Conservation (phyloP, 2,888 invertebrate species). For the Cremastobaeus sp. region DNA sequence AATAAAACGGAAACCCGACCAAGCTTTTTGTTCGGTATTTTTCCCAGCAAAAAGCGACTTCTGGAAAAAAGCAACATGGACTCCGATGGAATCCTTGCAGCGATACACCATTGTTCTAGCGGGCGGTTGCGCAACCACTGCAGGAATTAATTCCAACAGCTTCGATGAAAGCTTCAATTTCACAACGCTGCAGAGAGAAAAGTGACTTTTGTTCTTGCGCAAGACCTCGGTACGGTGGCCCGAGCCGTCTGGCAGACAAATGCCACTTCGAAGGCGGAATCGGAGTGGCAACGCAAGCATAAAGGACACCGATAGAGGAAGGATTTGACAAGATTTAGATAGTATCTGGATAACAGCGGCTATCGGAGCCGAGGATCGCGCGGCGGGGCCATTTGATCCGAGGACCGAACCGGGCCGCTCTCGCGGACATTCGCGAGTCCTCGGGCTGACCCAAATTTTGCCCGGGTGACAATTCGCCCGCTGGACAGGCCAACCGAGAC, state of each 20-base stretch:
- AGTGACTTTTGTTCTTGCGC: conserved; percentile 20
- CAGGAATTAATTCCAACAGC: not conserved
- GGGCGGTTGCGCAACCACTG: not conserved
- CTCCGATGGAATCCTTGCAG: no score
- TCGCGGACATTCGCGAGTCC: no score
- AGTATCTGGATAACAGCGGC: conserved; percentile 67
- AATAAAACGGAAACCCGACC: conserved; percentile 14
- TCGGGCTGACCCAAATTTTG: conserved; percentile 17
- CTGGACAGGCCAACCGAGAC: not conserved
- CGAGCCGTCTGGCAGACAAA: conserved; percentile 16
- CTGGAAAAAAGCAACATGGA: not conserved
- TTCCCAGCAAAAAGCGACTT: not conserved
- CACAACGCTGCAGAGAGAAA: conserved; percentile 22
- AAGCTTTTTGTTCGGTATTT: not conserved
- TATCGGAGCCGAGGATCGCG: not conserved
- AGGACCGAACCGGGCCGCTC: no score
- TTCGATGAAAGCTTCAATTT: conserved; percentile 22
- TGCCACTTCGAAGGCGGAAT: conserved; percentile 38
- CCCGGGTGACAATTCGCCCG: conserved; percentile 2
- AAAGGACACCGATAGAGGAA: conserved; percentile 72
- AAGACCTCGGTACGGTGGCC: conserved; percentile 29
- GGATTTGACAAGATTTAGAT: conserved; percentile 75
- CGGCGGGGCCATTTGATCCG: not conserved
- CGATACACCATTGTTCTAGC: conserved; percentile 3
- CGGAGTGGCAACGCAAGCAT: conserved; percentile 72